Evolutionary conservation across 2,888 invertebrate species (phyloP), one percentile per base, ranked within the genome.

Genomic region (Latheticus oryzae): DNA sequence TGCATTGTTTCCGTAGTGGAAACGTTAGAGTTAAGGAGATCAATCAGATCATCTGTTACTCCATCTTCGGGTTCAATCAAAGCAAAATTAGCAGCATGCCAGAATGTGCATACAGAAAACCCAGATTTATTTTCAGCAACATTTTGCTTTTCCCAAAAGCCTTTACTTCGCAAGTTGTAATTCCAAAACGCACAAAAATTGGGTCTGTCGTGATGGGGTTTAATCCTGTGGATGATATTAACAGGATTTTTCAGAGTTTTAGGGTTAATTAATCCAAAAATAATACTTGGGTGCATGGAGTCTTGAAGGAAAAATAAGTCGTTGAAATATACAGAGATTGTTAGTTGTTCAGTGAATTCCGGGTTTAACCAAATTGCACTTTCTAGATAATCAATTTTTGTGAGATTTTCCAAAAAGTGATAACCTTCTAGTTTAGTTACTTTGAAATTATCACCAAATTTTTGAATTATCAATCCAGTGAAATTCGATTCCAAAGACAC

Each of bases 41-140:
- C 21, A 1, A 30, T 21, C 13, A 63, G 12, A 7, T 45, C 47
- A 13, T 16, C 17, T 11, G 63, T 61, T 33, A 60, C 35, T 4
- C 15, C 4, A 33, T 33, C 17, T n/a, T n/a, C n/a, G n/a, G n/a
- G n/a, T n/a, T n/a, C 23, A 26, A 7, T 7, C 5, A 32, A 16
- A 2, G 56, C 54, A 42, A 45, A 62, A 28, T n/a, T n/a, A n/a
- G n/a, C n/a, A n/a, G n/a, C n/a, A n/a, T n/a, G n/a, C n/a, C n/a
- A n/a, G n/a, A n/a, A n/a, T n/a, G n/a, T n/a, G n/a, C n/a, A n/a
- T n/a, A n/a, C n/a, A n/a, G n/a, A n/a, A n/a, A n/a, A n/a, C n/a
- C n/a, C n/a, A n/a, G n/a, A n/a, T n/a, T n/a, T n/a, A n/a, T n/a
- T n/a, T n/a, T n/a, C n/a, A n/a, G n/a, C n/a, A n/a, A n/a, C n/a